A percentile compares a stretch with the other conserved stretches of the same genome.
Conservation (phyloP, 2,113 vertebrate species). For the Ciconia boyciana region DNA sequence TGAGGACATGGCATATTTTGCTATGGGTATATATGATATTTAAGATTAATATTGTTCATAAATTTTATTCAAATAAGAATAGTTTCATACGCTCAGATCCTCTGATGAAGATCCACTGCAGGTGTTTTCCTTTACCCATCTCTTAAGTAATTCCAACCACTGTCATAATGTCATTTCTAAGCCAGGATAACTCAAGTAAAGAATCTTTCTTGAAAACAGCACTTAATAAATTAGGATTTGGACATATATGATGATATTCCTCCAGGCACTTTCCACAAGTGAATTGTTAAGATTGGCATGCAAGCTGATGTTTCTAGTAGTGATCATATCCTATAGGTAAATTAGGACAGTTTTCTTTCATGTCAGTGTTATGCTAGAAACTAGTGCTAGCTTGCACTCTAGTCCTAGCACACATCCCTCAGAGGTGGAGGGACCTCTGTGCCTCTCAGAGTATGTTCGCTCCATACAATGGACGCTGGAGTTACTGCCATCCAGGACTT, state of each 20-base stretch:
- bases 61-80: neutral
- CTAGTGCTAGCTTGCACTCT: rapidly evolving
- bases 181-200: neutral
- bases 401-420: neutral
- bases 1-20: neutral
- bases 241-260: neutral
- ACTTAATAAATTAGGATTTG: neutral
- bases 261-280: neutral
- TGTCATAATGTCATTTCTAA: neutral
- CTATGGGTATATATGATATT: neutral
- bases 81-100: neutral
- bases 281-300: neutral
- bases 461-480: neutral
- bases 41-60: neutral
- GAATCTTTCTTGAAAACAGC: neutral
- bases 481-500: neutral
- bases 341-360: neutral
- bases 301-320: neutral
- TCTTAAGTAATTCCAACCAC: neutral
- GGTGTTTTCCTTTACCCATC: neutral
- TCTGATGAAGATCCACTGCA: neutral
- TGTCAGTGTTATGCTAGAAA: neutral
- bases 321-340: neutral
- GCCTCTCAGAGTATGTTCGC: neutral
- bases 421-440: neutral